These are phyloP conservation scores for Helleia helle DNA, from an alignment of 2,888 invertebrate species.

Conservation along the genomic window DNA sequence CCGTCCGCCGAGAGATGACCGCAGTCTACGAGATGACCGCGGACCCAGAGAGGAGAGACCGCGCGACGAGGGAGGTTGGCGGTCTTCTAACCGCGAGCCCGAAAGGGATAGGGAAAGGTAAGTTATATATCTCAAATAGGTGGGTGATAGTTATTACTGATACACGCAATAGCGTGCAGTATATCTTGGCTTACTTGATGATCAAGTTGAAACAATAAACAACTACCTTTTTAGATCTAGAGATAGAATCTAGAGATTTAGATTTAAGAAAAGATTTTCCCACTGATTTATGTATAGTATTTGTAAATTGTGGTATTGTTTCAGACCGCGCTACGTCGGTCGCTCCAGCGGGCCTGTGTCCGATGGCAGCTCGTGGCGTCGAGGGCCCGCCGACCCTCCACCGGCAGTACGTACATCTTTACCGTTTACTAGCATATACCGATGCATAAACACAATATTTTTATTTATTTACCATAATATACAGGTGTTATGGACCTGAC, in stretches of 20 bases:
- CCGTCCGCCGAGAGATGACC: constrained; percentile 21
- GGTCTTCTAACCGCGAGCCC: constrained; percentile 28
- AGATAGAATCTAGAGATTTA: too few species aligned
- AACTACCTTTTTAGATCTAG: too few species aligned
- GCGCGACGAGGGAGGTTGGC: constrained; percentile 41
- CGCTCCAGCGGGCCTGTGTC: constrained; percentile 49
- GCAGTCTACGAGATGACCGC: constrained; percentile 26
- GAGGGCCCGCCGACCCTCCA: constrained; percentile 49
- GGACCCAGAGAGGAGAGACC: constrained; percentile 23
- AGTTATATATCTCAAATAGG: too few species aligned
- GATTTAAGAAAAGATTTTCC: too few species aligned
- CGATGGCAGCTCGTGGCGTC: constrained; percentile 51
- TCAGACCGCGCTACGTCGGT: constrained; percentile 44
- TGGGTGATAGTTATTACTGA: too few species aligned
- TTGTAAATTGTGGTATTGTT: background rate
- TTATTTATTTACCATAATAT: too few species aligned
- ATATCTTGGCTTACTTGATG: too few species aligned
- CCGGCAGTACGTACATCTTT: constrained; percentile 31
- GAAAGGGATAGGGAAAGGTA: constrained; percentile 33
- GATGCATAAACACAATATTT: too few species aligned
- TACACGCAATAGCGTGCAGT: too few species aligned
- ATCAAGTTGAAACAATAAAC: too few species aligned
- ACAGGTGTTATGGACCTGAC: too few species aligned
- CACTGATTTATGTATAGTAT: background rate
- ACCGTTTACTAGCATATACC: too few species aligned